These are phyloP conservation scores for Cinara cedri DNA, from an alignment of 2,888 invertebrate genomes.

Conservation along the genomic window DNA sequence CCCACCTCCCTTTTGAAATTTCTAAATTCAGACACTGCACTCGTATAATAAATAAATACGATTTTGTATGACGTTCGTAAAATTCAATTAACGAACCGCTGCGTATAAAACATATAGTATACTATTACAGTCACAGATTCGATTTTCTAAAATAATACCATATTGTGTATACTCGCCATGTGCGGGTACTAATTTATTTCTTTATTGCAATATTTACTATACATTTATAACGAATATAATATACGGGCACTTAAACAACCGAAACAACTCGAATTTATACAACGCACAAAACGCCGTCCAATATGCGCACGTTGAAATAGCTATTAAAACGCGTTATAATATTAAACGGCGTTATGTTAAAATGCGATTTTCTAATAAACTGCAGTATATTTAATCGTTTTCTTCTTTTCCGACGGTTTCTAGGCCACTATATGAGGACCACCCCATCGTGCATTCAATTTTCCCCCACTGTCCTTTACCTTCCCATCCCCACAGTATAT, in stretches of 20 bases:
- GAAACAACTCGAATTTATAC: slow-evolving; percentile 10
- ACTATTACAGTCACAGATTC: slow-evolving; percentile 8
- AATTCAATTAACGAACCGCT: not conserved
- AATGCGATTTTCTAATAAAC: not conserved
- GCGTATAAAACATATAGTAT: too few species aligned
- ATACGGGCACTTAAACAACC: slow-evolving; percentile 16
- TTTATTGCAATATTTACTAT: slow-evolving; percentile 10
- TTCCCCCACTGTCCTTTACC: too few species aligned
- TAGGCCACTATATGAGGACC: too few species aligned
- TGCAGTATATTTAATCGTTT: too few species aligned
- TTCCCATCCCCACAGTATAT: too few species aligned
- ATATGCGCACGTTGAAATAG: not conserved
- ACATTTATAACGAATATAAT: not conserved
- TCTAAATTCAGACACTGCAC: not conserved
- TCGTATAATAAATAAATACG: not conserved
- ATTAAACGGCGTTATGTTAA: not conserved
- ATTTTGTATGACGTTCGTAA: slow-evolving; percentile 11
- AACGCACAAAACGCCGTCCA: slow-evolving; percentile 3
- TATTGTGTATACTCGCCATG: not conserved
- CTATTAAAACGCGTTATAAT: not conserved
- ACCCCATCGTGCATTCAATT: too few species aligned
- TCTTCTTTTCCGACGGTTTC: too few species aligned
- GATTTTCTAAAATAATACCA: slow-evolving; percentile 25
- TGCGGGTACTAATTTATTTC: slow-evolving; percentile 28
- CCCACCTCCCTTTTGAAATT: not conserved